phyloP scores from a whole-genome alignment of 2,888 invertebrate species.

The Hyposoter dolosus region DNA sequence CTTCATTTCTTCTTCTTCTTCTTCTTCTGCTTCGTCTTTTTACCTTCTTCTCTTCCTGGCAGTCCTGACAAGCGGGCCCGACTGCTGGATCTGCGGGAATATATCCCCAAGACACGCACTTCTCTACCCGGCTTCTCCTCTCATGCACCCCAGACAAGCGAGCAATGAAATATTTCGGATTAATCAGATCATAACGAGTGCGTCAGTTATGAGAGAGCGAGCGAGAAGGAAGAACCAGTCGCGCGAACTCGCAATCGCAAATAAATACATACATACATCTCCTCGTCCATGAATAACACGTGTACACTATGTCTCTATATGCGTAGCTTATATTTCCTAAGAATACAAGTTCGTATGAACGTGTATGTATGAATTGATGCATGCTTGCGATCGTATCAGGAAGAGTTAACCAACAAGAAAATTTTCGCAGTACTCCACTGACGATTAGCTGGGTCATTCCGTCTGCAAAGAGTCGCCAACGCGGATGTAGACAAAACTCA shows the following conservation, averaged over 20 bases:
- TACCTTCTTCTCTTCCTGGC: constrained; percentile 66
- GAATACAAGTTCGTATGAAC: neutral
- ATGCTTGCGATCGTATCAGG: constrained; percentile 55
- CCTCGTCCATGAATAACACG: constrained; percentile 16
- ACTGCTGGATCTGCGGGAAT: constrained; percentile 59
- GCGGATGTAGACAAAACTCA: constrained; percentile 25
- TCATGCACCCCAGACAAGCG: constrained; percentile 56
- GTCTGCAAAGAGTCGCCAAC: constrained; percentile 61
- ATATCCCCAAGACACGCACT: constrained; percentile 67
- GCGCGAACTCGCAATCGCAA: constrained; percentile 54
- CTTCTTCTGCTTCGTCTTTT: constrained; percentile 33
- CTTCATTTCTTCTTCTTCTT: constrained; percentile 41
- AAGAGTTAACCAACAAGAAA: constrained; percentile 53
- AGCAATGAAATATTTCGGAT: constrained; percentile 74
- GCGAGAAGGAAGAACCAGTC: constrained; percentile 74
- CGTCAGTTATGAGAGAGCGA: constrained; percentile 51
- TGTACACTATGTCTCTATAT: constrained; percentile 28
- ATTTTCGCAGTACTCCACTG: constrained; percentile 51
- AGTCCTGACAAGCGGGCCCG: constrained; percentile 67
- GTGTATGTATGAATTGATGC: constrained; percentile 41
- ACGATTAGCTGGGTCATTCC: constrained; percentile 62
- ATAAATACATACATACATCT: neutral
- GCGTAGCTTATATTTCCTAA: constrained; percentile 11
- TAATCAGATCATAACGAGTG: constrained; percentile 76
- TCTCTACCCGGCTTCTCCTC: constrained; percentile 26